Percentiles rank a stretch among this genome's conserved stretches.
These are phyloP conservation scores for Cremastinae sp. DNA, from an alignment of 2,888 invertebrate genomes.

Conservation along the genomic window DNA sequence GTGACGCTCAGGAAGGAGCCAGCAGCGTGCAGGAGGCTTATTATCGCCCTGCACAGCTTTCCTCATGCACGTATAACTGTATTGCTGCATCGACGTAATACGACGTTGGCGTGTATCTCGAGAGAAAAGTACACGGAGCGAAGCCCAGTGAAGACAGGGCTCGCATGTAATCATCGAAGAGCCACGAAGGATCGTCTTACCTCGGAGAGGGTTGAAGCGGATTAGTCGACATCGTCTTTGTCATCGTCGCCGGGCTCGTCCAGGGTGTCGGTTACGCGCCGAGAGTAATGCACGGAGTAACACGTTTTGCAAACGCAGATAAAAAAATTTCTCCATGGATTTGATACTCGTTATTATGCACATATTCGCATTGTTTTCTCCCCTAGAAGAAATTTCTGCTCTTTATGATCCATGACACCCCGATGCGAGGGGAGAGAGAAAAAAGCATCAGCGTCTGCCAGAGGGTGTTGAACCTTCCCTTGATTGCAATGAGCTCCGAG, in stretches of 20 bases:
- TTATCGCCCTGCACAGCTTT: slow-evolving; percentile 22
- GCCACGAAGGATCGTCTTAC: slow-evolving; percentile 57
- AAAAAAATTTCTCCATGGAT: not conserved
- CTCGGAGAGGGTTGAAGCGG: slow-evolving; percentile 36
- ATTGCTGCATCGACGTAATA: slow-evolving; percentile 11
- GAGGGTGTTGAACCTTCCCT: slow-evolving; percentile 44
- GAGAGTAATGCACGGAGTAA: slow-evolving; percentile 31
- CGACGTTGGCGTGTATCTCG: slow-evolving; percentile 40
- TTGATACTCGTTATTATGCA: not conserved
- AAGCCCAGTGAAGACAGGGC: slow-evolving; percentile 62
- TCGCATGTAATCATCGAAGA: slow-evolving; percentile 18
- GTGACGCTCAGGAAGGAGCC: slow-evolving; percentile 17
- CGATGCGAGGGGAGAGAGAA: not conserved
- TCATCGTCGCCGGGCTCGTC: slow-evolving; percentile 30
- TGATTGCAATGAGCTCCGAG: slow-evolving; percentile 47
- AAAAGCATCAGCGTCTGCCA: not conserved
- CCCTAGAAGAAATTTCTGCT: not conserved
- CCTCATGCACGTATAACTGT: not conserved
- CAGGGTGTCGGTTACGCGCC: slow-evolving; percentile 56
- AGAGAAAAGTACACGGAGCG: slow-evolving; percentile 51
- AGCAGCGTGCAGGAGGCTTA: slow-evolving; percentile 38
- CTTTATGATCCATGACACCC: slow-evolving; percentile 22
- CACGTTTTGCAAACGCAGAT: slow-evolving; percentile 10
- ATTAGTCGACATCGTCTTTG: slow-evolving; percentile 58
- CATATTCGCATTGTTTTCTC: slow-evolving; percentile 5